Evolutionary conservation across 2,797 vertebrate genomes (phyloP).

Genomic region (Periparus ater): DNA sequence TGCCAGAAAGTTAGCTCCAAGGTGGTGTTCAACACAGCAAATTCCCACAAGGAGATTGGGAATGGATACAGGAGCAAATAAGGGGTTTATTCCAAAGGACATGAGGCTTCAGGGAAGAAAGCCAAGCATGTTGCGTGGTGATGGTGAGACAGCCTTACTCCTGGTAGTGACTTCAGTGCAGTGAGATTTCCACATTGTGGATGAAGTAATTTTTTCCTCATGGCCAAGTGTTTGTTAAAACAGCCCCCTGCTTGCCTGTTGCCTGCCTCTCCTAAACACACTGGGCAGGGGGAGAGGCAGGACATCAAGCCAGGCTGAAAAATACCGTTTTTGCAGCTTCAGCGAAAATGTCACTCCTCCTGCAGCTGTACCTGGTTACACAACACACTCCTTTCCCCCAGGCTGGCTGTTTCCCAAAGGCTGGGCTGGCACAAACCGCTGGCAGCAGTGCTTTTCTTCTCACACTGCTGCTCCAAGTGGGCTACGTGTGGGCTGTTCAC

Average conservation of each 20-base stretch:
- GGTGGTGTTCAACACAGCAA: neutral
- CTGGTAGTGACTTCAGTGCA: neutral
- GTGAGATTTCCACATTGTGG: neutral
- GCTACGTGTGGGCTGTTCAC: neutral
- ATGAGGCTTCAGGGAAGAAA: neutral
- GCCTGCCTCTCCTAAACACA: neutral
- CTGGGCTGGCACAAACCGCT: neutral
- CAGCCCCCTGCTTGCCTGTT: neutral
- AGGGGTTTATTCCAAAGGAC: neutral
- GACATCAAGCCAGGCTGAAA: neutral
- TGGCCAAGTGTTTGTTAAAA: neutral
- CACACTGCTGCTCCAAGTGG: neutral
- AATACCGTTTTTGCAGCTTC: neutral
- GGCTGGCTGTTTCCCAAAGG: neutral
- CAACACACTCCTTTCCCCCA: neutral
- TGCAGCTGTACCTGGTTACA: neutral
- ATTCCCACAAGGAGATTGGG: fast-evolving
- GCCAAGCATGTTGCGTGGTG: neutral
- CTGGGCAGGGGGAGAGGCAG: fast-evolving
- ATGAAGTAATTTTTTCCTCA: neutral
- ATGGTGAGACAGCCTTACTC: neutral
- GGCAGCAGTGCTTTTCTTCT: neutral
- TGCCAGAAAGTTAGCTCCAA: neutral
- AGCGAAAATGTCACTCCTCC: neutral
- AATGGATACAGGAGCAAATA: neutral